Base-by-base conservation (phyloP, 2,113 vertebrate species). In the Elgaria multicarinata region DNA sequence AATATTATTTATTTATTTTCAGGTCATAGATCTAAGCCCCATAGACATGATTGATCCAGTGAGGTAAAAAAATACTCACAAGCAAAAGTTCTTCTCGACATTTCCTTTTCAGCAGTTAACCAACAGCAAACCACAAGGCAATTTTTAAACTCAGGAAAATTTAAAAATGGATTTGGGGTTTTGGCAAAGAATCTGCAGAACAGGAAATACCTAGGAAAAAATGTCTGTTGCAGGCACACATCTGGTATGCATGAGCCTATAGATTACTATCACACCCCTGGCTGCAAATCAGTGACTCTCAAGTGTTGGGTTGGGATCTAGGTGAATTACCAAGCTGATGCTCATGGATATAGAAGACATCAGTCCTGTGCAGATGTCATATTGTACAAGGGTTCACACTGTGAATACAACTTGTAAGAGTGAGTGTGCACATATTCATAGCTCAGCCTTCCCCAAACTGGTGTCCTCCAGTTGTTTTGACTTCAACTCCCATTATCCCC, bases 41-140 rank as follows among this genome's bases (percentile, higher is more conserved):
- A 14, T 75, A 50, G 31, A 18, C 14, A 66, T 39, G 22, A 66
- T 76, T 39, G 22, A 66, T 76, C 22, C 33, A 89, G 22, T 36
- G 81, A 66, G n/a, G 24, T 76, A 50, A 66, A 13, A n/a, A 7
- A 83, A 39, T 71, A 42, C 53, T 22, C 22, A 74, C 46, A 64
- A 36, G 14, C 28, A 53, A 89, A 83, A 36, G 33, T 39, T 79
- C 22, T 83, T 36, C 80, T n/a, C 42, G 55, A 50, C 22, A 80
- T 87, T 87, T 87, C 44, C n/a, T 33, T 75, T 83, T 55, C 53
- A 83, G 80, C 36, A 55, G 16, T 82, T 75, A 62, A 46, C 39
- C 44, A 77, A 87, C 18, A 67, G 39, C 31, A 87, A 50, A 50
- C 86, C 75, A n/a, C 58, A 86, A 53, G 53, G 75, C 86, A 87